Percentiles rank a stretch among this genome's conserved stretches.
These are phyloP conservation scores for Drosophila mercatorum DNA, from an alignment of 2,888 invertebrate species.

Conservation along the genomic window DNA sequence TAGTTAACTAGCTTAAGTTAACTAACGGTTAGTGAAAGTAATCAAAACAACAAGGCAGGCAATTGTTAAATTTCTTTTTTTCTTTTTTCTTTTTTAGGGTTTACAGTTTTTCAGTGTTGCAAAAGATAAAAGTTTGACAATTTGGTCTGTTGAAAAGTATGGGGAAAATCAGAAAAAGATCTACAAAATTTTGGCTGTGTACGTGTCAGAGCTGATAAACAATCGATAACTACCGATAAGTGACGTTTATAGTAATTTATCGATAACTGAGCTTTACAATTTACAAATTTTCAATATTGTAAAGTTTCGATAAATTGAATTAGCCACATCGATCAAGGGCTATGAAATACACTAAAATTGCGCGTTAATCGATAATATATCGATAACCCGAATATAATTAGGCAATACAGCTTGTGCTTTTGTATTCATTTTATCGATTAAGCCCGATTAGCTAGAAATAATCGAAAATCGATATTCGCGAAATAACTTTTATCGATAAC, in stretches of 20 bases:
- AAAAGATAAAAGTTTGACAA: slow-evolving; percentile 2
- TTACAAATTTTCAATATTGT: not conserved
- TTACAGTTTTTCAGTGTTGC: slow-evolving; percentile 1
- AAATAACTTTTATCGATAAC: too few species aligned
- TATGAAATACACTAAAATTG: too few species aligned
- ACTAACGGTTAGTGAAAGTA: slow-evolving; percentile 35
- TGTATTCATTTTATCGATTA: too few species aligned
- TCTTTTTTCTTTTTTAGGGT: not conserved
- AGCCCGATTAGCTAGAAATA: too few species aligned
- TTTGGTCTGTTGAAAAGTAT: slow-evolving; percentile 10
- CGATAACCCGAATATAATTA: too few species aligned
- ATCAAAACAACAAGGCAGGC: slow-evolving; percentile 40
- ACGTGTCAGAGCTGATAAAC: slow-evolving; percentile 7
- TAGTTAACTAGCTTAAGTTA: slow-evolving; percentile 13
- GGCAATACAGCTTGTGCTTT: too few species aligned
- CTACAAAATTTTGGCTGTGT: slow-evolving; percentile 15
- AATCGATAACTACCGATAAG: slow-evolving; percentile 21
- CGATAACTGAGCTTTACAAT: not conserved
- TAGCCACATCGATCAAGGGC: too few species aligned
- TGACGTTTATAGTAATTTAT: not conserved
- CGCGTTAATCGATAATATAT: too few species aligned
- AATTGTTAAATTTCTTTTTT: slow-evolving; percentile 11
- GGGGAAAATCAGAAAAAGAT: slow-evolving; percentile 3
- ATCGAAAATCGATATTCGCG: too few species aligned
- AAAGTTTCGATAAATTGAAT: not conserved